Evolutionary conservation across 2,113 vertebrate genomes (phyloP), one percentile per base, ranked within the genome.

Genomic region (Mixornis gularis): DNA sequence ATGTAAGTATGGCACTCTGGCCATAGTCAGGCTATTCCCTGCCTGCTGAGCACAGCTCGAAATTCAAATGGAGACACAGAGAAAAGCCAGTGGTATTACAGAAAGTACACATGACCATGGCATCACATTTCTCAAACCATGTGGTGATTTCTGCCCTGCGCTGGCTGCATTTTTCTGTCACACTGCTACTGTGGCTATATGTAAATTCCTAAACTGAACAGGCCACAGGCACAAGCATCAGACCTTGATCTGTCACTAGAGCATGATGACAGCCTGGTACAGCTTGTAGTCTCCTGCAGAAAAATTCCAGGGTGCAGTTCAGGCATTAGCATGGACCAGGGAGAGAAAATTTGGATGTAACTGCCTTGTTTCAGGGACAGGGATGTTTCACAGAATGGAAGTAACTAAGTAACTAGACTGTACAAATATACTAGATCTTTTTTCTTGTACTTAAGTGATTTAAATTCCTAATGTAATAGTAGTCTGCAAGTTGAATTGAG

Each of bases 241-340:
- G 24, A 52, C 34, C 27, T 41, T 22, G 55, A 17, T 34, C 41
- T 59, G 25, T 10, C 34, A 27, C n/a, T 41, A 25, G 17, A 41
- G 26, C 32, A 7, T 3, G 6, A 13, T 13, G 68, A 46, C 6
- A 11, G 27, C 46, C 43, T 53, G 51, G 29, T 11, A 72, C 38
- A 41, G 38, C 6, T 44, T 11, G 14, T 11, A 30, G 6, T 32
- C 7, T n/a, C 17, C 8, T 10, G 2, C 2, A 0, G 0, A 36
- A 41, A 71, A 43, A 60, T 3, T 58, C 27, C 64, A 58, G 38
- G 29, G n/a, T 8, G 13, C 8, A 34, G 10, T 58, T 69, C 22
- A 86, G 26, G 29, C 7, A 32, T 48, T 65, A 58, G 38, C 12
- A 34, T 5, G 20, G 20, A 74, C 3, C 8, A 62, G 13, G 9